phyloP scores from a whole-genome alignment of 2,888 invertebrate genomes.

The Cenopis cana region DNA sequence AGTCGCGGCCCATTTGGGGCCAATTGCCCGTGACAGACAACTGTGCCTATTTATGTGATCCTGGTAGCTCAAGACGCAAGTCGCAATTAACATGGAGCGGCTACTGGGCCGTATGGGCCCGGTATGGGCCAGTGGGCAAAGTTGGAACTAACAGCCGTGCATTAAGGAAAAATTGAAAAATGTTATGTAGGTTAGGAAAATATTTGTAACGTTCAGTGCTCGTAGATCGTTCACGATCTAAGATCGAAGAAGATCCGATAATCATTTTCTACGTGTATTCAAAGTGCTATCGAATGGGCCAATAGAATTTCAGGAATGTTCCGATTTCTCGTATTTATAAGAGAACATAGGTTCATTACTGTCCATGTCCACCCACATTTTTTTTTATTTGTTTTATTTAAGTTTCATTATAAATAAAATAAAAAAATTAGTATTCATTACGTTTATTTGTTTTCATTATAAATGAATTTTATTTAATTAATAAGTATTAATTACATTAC shows the following conservation, averaged over 20 bases:
- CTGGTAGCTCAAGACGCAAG: conserved; percentile 44
- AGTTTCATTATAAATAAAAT: no score
- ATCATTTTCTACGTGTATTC: not conserved
- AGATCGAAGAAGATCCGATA: not conserved
- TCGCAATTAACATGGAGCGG: conserved; percentile 25
- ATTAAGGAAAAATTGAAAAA: not conserved
- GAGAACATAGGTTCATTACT: no score
- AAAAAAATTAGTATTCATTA: no score
- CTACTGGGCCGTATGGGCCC: conserved; percentile 1
- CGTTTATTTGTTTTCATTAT: no score
- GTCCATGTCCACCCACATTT: no score
- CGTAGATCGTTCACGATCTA: not conserved
- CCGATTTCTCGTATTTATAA: no score
- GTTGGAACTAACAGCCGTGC: not conserved
- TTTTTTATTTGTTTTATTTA: no score
- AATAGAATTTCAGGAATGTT: no score
- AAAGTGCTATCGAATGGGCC: no score
- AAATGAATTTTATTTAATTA: no score
- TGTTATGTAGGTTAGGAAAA: not conserved
- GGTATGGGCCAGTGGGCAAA: conserved; percentile 3
- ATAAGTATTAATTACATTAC: no score
- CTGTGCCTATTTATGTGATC: conserved; percentile 57
- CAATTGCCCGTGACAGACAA: conserved; percentile 69
- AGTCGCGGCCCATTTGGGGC: conserved; percentile 69
- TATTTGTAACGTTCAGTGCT: not conserved